Evolutionary conservation across 2,113 vertebrate genomes (phyloP).

Genomic region (Stercorarius parasiticus): DNA sequence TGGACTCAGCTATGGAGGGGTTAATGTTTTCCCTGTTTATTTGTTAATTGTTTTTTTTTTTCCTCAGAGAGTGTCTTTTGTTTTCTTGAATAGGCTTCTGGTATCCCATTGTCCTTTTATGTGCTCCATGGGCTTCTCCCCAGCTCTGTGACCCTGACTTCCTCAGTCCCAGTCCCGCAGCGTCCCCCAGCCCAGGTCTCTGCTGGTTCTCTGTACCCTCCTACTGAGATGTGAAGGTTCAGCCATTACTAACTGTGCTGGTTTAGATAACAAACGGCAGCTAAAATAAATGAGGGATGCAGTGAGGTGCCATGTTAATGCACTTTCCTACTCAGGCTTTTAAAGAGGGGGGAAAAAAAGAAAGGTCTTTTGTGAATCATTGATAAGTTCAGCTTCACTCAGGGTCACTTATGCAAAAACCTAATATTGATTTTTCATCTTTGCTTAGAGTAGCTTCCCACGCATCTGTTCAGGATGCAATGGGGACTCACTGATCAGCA

Average conservation of each 20-base stretch:
- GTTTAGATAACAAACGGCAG: neutral
- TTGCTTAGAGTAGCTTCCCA: constrained; percentile 51
- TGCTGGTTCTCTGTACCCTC: neutral
- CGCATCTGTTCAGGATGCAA: constrained; percentile 36
- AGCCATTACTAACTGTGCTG: neutral
- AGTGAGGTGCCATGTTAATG: neutral
- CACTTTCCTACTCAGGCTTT: constrained; percentile 39
- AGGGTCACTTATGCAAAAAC: constrained; percentile 62
- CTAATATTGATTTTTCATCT: constrained; percentile 57
- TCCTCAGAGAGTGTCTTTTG: neutral
- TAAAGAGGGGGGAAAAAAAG: neutral
- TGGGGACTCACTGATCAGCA: constrained; percentile 48
- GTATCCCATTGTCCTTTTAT: neutral
- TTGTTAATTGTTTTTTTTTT: neutral
- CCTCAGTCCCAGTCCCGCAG: neutral
- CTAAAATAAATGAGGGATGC: neutral
- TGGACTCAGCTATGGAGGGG: neutral
- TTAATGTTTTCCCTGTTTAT: neutral
- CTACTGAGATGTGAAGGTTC: neutral
- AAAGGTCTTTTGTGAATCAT: constrained; percentile 37
- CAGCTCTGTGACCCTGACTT: neutral
- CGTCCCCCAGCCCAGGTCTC: neutral
- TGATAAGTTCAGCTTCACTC: constrained; percentile 51
- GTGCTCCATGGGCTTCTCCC: neutral
- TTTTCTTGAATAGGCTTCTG: constrained; percentile 3